Base-by-base conservation (phyloP, 2,888 invertebrate species). In the Meandrusa payeni region DNA sequence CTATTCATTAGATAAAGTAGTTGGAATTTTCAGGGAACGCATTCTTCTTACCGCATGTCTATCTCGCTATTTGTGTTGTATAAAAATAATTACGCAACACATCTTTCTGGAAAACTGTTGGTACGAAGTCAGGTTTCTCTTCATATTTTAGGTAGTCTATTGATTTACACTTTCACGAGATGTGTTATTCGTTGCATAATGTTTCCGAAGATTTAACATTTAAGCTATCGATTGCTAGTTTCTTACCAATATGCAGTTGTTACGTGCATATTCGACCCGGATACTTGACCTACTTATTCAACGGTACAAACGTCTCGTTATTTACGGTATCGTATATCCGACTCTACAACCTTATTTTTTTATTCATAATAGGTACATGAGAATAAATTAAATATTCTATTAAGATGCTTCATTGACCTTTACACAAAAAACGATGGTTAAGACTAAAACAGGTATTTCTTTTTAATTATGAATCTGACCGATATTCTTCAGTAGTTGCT, bases 231-330 rank as follows among this genome's bases (percentile, higher is more conserved):
- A 51, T 56, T 54, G 56, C 55, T 55, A 51, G 56, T 48, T 54
- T 58, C 50, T 51, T 57, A 51, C 49, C 38, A 59, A 57, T 59
- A 55, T 61, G 54, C 58, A 61, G 56, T 52, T 50, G 53, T 59
- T 60, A 59, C 60, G 54, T 60, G 61, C 57, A 60, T 43, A 52
- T 47, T 47, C 47, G 55, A 59, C 53, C 52, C 55, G 52, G 50
- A 55, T 58, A 54, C 54, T 51, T 57, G 55, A 51, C 59, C 55
- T 37, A 58, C 57, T 39, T 44, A 13, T 27, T 22, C 38, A 24
- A 28, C 33, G 27, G 33, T 38, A 44, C 44, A 39, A 23, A 39
- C 22, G 9, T 22, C 44, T 38, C 22, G 27, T 27, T 33, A 23
- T 22, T 28, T 33, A 23, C 28, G 15, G 10, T 33, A 27, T 34